A percentile compares a stretch with the other conserved stretches of the same genome.
Evolutionary conservation across 2,888 invertebrate species (phyloP).

Genomic region (Lasioglossum malachurum): DNA sequence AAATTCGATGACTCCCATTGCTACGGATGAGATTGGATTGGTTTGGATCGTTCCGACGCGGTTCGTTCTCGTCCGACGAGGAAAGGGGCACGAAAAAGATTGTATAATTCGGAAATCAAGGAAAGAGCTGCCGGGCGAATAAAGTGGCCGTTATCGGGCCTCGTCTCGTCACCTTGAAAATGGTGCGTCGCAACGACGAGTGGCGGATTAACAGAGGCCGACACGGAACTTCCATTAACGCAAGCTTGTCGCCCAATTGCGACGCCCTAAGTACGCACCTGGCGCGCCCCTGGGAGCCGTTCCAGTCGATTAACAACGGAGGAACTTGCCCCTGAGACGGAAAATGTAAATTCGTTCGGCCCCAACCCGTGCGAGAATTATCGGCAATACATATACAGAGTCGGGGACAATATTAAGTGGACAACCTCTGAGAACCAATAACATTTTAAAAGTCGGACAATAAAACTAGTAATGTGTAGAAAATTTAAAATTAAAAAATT

Average conservation of each 20-base stretch:
- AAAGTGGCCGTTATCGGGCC: conserved; percentile 38
- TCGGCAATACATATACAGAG: not conserved
- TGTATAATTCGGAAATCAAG: conserved; percentile 24
- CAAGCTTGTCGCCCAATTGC: conserved; percentile 66
- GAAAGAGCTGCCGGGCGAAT: conserved; percentile 18
- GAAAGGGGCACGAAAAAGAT: not conserved
- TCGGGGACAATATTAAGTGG: not conserved
- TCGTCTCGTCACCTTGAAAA: conserved; percentile 61
- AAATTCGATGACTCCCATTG: not conserved
- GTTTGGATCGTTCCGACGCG: not conserved
- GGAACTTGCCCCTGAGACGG: conserved; percentile 50
- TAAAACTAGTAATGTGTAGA: too few species aligned
- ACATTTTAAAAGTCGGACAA: too few species aligned
- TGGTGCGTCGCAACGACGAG: conserved; percentile 43
- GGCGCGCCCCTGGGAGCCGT: conserved; percentile 57
- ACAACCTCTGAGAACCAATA: not conserved
- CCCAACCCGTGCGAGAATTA: not conserved
- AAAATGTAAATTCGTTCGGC: conserved; percentile 66
- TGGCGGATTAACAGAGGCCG: conserved; percentile 71
- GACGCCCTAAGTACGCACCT: conserved; percentile 69
- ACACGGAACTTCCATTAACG: conserved; percentile 81
- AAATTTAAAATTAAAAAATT: not conserved
- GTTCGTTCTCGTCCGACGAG: conserved; percentile 5
- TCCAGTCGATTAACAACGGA: conserved; percentile 44
- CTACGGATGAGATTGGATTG: not conserved